Base-by-base conservation (phyloP, 2,113 vertebrate genomes). In the Blennius ocellaris region DNA sequence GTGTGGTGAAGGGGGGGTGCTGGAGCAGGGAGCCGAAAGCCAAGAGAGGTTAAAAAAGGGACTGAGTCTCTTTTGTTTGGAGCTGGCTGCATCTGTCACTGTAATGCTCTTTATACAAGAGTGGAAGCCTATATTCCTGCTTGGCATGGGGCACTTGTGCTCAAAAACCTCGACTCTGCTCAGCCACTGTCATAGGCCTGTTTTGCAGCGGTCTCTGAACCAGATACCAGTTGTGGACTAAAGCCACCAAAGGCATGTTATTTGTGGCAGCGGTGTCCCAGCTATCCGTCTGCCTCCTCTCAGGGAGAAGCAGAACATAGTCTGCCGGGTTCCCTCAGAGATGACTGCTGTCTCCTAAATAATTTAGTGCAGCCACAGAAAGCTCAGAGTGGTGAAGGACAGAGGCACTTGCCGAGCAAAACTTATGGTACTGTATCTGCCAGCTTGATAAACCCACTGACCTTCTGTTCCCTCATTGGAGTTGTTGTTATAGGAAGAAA, bases 321-420 rank as follows among this genome's bases (percentile, higher is more conserved):
- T 72, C 77, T 85, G 67, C 0, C 72, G 65, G 71, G 74, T 80
- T 85, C 79, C 80, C 83, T 87, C 69, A 44, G 75, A 76, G 77
- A 83, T 79, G 67, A 73, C 83, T 81, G 81, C 80, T 84, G 59
- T 73, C 56, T 79, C 66, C 80, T 91, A 69, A 92, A 91, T 92
- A 87, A 91, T 91, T 90, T 69, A 89, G 74, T 47, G 73, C 49
- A 47, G 48, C 67, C 78, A 68, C 71, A 78, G 74, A 77, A 74
- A 81, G 76, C 87, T 82, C 17, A 5, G 73, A 79, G 76, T 48
- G 44, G 66, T 58, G 62, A 81, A 78, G 78, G 82, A 76, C 82
- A 81, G 41, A 64, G 54, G 55, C 73, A 69, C 43, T 78, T 56
- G 55, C 47, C 56, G 64, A 74, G 80, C n/a, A 73, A 66, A 79